Conservation (phyloP, 2,113 vertebrate species). For the Aspidoscelis tigris region DNA sequence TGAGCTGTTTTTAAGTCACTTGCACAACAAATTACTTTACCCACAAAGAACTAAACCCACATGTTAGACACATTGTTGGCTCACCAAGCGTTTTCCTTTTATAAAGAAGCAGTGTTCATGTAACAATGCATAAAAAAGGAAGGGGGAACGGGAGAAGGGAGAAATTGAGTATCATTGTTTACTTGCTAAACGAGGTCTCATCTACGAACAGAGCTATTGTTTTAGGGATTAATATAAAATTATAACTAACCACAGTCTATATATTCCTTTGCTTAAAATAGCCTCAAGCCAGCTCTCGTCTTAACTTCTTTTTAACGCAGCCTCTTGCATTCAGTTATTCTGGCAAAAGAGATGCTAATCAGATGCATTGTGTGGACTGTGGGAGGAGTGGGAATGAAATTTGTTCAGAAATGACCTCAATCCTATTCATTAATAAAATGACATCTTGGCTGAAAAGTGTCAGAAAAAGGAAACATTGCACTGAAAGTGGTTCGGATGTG, state of each 20-base stretch:
- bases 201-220: constrained; percentile 46
- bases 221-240: constrained; percentile 49
- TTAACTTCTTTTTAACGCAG: constrained; percentile 75
- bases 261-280: constrained; percentile 63
- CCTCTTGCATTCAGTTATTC: constrained; percentile 77
- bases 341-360: constrained; percentile 81
- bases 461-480: constrained; percentile 75
- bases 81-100: constrained; percentile 60
- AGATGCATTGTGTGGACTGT: constrained; percentile 76
- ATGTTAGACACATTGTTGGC: constrained; percentile 60
- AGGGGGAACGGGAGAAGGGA: constrained; percentile 5
- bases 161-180: constrained; percentile 53
- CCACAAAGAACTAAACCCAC: constrained; percentile 65
- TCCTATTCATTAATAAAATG: constrained; percentile 81
- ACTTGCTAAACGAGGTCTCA: constrained; percentile 46
- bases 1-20: constrained; percentile 63
- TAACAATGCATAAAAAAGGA: constrained; percentile 43
- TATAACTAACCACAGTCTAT: constrained; percentile 60
- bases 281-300: constrained; percentile 67
- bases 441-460: constrained; percentile 75
- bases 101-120: constrained; percentile 60
- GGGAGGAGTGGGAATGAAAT: constrained; percentile 73
- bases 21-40: constrained; percentile 67
- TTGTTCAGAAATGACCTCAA: constrained; percentile 80
- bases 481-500: constrained; percentile 73